These are phyloP conservation scores for Ischnura elegans DNA, from an alignment of 2,888 invertebrate species.

Conservation along the genomic window DNA sequence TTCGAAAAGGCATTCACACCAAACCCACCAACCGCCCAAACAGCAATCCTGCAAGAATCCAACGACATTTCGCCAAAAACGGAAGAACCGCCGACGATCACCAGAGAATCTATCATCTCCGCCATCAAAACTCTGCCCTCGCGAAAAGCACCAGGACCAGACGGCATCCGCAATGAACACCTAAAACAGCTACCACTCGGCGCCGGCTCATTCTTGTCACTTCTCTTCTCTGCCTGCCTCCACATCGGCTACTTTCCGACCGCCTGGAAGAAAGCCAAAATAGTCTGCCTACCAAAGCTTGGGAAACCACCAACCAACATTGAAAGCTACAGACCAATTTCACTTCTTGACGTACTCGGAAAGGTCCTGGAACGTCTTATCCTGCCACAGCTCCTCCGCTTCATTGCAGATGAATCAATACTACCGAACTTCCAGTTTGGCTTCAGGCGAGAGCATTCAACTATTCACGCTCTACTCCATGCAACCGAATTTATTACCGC, in stretches of 20 bases:
- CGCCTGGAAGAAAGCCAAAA: background rate
- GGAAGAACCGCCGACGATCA: no score
- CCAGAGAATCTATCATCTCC: no score
- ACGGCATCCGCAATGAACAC: no score
- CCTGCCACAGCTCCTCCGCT: background rate
- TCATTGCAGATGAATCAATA: background rate
- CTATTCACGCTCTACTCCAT: background rate
- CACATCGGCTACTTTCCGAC: background rate
- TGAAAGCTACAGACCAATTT: background rate
- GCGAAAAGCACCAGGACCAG: no score
- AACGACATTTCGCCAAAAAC: background rate
- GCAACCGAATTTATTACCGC: background rate
- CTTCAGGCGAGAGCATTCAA: background rate
- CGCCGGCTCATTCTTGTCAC: background rate
- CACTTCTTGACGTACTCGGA: background rate
- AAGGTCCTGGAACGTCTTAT: background rate
- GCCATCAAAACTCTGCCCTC: background rate
- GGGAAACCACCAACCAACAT: background rate
- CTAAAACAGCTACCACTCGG: background rate
- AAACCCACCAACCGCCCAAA: background rate
- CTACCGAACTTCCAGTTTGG: background rate
- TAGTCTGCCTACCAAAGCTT: no score
- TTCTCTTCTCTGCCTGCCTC: background rate
- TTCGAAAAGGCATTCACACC: background rate
- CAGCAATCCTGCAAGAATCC: background rate